A percentile compares a stretch with the other conserved stretches of the same genome.
Evolutionary conservation across 2,797 vertebrate genomes (phyloP).

Genomic region (Crax fasciolata): DNA sequence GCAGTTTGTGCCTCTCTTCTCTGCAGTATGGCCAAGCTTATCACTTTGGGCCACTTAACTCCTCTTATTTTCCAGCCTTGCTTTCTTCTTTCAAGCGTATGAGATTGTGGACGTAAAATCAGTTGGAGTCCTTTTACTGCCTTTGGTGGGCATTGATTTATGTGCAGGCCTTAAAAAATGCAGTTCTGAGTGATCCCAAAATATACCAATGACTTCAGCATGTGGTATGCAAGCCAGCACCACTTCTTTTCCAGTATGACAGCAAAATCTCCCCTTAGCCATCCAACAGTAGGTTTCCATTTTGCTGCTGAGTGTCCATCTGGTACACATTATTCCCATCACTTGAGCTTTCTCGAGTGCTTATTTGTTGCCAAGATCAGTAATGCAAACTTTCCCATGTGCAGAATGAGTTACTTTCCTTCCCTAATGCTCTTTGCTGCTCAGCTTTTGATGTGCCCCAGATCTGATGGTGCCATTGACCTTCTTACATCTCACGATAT

Average conservation of each 20-base stretch:
- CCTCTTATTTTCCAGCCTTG: not conserved
- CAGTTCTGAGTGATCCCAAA: slow-evolving; percentile 27
- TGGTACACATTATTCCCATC: slow-evolving; percentile 45
- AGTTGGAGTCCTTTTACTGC: not conserved
- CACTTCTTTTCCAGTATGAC: slow-evolving; percentile 51
- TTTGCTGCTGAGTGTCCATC: slow-evolving; percentile 60
- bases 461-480: not conserved
- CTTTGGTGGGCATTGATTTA: slow-evolving; percentile 16
- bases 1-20: not conserved
- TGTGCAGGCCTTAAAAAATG: slow-evolving; percentile 16
- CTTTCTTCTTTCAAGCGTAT: not conserved
- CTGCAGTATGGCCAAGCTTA: not conserved
- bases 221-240: slow-evolving; percentile 36
- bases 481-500: not conserved
- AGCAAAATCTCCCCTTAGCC: slow-evolving; percentile 51
- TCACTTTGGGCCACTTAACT: not conserved
- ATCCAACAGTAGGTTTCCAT: slow-evolving; percentile 52
- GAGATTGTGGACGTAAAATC: not conserved
- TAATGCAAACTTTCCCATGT: not conserved
- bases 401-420: not conserved
- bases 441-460: not conserved
- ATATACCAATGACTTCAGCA: slow-evolving; percentile 55
- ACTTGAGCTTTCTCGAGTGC: slow-evolving; percentile 32
- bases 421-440: not conserved
- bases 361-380: slow-evolving; percentile 5